Evolutionary conservation across 2,888 invertebrate species (phyloP).

Genomic region (Smittia aterrima): DNA sequence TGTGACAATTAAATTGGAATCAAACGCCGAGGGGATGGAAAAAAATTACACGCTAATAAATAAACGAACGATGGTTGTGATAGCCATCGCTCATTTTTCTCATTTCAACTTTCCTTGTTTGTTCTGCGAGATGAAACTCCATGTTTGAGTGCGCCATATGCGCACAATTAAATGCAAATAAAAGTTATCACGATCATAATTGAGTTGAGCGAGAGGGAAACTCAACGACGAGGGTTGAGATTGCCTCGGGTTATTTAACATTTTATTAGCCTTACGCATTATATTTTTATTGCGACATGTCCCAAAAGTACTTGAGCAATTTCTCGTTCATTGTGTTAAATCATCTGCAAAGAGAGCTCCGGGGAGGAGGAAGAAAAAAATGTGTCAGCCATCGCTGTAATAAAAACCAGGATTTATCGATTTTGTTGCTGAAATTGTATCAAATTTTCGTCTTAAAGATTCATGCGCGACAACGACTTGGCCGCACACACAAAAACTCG

Average conservation of each 20-base stretch:
- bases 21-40: background rate
- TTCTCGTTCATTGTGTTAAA: constrained; percentile 15
- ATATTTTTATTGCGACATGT: constrained; percentile 12
- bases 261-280: constrained; percentile 37
- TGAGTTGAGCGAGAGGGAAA: constrained; percentile 12
- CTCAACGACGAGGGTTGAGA: constrained; percentile 4
- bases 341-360: background rate
- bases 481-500: background rate
- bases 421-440: constrained; percentile 17
- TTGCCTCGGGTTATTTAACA: constrained; percentile 42
- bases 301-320: constrained; percentile 1
- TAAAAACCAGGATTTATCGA: constrained; percentile 21
- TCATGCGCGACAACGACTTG: constrained; percentile 2
- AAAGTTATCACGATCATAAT: constrained; percentile 41
- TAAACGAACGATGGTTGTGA: constrained; percentile 8
- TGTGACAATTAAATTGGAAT: constrained; percentile 24
- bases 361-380: constrained; percentile 9
- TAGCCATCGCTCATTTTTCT: constrained; percentile 5
- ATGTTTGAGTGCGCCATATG: constrained; percentile 39
- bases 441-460: constrained; percentile 18
- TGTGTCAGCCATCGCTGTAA: constrained; percentile 25
- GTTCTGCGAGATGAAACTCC: background rate
- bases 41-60: constrained; percentile 25
- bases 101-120: background rate
- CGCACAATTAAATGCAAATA: constrained; percentile 42